Base-by-base conservation (phyloP, 2,797 vertebrate species). In the Manis crassicaudata region DNA sequence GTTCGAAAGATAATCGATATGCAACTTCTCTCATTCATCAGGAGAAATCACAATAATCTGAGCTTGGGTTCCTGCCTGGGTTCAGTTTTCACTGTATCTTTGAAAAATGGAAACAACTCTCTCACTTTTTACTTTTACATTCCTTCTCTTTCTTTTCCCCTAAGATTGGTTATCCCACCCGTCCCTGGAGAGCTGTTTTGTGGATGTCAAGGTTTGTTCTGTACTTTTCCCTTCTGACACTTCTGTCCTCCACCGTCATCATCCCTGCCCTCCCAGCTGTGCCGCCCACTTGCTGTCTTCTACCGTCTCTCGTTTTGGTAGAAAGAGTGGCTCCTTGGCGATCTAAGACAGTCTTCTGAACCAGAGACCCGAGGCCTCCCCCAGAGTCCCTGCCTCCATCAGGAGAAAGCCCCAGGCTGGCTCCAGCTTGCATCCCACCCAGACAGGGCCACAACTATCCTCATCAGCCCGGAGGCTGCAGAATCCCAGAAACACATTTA, bases 401-500 rank as follows among this genome's bases (percentile, higher is more conserved):
- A 27, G 17, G 9, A 62, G n/a, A n/a, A 56, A 84, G 63, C 27
- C 46, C 27, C 9, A 16, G 80, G 25, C 40, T 32, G 18, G 95
- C 32, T 58, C 56, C 25, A 4, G 81, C 25, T 81, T 18, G 50
- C 12, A 37, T 52, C 37, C 56, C 7, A 8, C 70, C 35, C 43
- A 46, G 37, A n/a, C 17, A 18, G 63, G 32, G 32, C 7, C 37
- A 40, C 37, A 6, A 23, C 56, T 16, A 20, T 35, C 43, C 46
- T 40, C 70, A 27, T 11, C 50, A 70, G 23, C 35, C 63, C 0
- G 0, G 75, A 75, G 76, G 62, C 84, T 46, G 63, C 60, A n/a
- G 58, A n/a, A 77, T 52, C 67, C 90, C 90, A 56, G 88, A 95
- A 65, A 73, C 90, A 92, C 92, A 92, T 73, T 94, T 25, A 70